A percentile compares a stretch with the other conserved stretches of the same genome.
Conservation (phyloP, 2,888 invertebrate genomes). For the Lycophotia porphyrea region DNA sequence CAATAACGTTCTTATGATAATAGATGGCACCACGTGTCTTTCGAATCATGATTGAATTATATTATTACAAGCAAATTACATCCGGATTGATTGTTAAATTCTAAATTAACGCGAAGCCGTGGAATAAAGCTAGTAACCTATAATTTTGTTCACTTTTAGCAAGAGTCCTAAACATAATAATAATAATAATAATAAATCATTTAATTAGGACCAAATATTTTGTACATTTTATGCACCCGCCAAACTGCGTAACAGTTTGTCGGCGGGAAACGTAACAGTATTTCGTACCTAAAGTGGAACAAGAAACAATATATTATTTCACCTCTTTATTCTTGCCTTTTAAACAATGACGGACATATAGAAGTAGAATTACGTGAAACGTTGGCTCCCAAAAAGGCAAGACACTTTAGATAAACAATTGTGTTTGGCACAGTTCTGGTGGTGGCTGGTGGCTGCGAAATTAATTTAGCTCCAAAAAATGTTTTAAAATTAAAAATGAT, state of each 20-base stretch:
- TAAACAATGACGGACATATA: slow-evolving; percentile 5
- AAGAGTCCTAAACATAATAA: background rate
- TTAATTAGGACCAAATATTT: too few relatives aligned
- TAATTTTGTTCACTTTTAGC: background rate
- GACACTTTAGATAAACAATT: slow-evolving; percentile 46
- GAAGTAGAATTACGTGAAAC: slow-evolving; percentile 6
- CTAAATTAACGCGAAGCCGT: too few relatives aligned
- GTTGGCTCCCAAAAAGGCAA: slow-evolving; percentile 36
- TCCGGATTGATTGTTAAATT: too few relatives aligned
- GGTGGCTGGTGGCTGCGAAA: slow-evolving; percentile 1
- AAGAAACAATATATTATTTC: background rate
- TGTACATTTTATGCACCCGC: too few relatives aligned
- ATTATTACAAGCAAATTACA: too few relatives aligned
- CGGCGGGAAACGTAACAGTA: too few relatives aligned
- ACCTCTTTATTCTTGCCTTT: background rate
- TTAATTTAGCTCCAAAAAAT: slow-evolving; percentile 11
- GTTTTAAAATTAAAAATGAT: background rate
- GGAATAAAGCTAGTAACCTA: too few relatives aligned
- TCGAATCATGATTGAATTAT: too few relatives aligned
- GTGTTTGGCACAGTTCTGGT: slow-evolving; percentile 43
- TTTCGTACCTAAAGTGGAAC: background rate
- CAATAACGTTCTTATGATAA: too few relatives aligned
- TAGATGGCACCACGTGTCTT: too few relatives aligned
- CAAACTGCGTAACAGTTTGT: too few relatives aligned
- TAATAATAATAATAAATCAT: too few relatives aligned